Percentiles rank a stretch among this genome's conserved stretches.
Evolutionary conservation across 2,113 vertebrate genomes (phyloP).

Genomic region (Trichomycterus rosablanca): DNA sequence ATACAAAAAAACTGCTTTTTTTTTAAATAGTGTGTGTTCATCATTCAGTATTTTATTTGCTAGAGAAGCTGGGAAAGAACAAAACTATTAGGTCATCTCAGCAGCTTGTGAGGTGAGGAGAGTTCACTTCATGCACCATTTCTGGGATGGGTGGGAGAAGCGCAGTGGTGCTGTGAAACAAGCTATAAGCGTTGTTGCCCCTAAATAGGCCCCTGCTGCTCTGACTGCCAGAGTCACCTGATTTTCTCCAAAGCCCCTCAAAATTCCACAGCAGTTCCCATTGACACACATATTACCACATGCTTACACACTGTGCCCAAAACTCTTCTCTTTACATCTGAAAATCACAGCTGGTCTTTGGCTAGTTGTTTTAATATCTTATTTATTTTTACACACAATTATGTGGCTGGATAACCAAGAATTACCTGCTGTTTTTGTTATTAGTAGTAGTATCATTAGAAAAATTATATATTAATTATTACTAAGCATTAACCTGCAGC

Average conservation of each 20-base stretch:
- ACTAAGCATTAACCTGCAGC: no score
- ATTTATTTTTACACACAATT: no score
- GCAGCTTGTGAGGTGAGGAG: background rate
- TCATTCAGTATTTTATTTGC: no score
- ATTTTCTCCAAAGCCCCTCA: conserved; percentile 14
- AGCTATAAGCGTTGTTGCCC: background rate
- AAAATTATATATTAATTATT: no score
- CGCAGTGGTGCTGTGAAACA: background rate
- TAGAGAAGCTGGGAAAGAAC: conserved; percentile 6
- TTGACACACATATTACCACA: background rate
- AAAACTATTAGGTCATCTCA: conserved; percentile 3
- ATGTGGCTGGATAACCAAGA: no score
- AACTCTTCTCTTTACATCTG: background rate
- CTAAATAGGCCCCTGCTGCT: background rate
- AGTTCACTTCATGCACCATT: conserved; percentile 7
- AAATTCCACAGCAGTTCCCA: conserved; percentile 14
- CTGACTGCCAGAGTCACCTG: conserved; percentile 16
- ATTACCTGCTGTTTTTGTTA: no score
- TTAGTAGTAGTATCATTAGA: no score
- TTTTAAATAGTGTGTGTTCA: no score
- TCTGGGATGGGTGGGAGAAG: background rate
- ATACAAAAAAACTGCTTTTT: no score
- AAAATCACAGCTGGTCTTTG: no score
- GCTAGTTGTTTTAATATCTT: no score
- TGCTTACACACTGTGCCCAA: background rate